Conservation (phyloP, 64 coral and sea anemone species). For the Pocillopora verrucosa region DNA sequence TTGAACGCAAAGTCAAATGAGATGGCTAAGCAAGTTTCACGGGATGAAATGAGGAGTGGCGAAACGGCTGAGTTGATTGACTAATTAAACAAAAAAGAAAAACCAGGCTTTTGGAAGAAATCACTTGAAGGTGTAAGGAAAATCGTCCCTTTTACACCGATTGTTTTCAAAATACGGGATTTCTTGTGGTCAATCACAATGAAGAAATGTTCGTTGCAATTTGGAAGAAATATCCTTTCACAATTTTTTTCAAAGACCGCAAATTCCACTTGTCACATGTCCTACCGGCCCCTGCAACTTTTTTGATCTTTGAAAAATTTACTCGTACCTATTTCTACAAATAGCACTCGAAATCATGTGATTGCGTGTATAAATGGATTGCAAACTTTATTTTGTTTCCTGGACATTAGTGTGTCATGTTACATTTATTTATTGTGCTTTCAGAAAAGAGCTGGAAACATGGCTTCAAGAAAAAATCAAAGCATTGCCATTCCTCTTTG, state of each 20-base stretch:
- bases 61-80: not conserved
- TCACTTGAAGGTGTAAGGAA: not conserved
- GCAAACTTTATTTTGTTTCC: too few species aligned
- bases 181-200: too few species aligned
- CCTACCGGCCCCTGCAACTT: too few species aligned
- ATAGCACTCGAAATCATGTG: too few species aligned
- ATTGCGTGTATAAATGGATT: too few species aligned
- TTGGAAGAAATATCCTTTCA: too few species aligned
- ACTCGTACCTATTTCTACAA: too few species aligned
- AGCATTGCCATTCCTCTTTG: slow-evolving; percentile 30
- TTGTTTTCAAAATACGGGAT: too few species aligned
- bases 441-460: not conserved
- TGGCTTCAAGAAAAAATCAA: not conserved
- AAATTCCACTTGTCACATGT: too few species aligned
- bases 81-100: not conserved
- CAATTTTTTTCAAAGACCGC: too few species aligned
- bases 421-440: not conserved
- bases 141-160: not conserved
- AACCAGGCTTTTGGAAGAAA: slow-evolving; percentile 17
- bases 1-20: not conserved
- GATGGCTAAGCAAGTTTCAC: not conserved
- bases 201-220: too few species aligned
- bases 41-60: not conserved
- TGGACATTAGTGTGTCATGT: not conserved
- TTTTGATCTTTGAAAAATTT: too few species aligned